phyloP scores from a whole-genome alignment of 2,797 vertebrate species.

The Trachops cirrhosus region DNA sequence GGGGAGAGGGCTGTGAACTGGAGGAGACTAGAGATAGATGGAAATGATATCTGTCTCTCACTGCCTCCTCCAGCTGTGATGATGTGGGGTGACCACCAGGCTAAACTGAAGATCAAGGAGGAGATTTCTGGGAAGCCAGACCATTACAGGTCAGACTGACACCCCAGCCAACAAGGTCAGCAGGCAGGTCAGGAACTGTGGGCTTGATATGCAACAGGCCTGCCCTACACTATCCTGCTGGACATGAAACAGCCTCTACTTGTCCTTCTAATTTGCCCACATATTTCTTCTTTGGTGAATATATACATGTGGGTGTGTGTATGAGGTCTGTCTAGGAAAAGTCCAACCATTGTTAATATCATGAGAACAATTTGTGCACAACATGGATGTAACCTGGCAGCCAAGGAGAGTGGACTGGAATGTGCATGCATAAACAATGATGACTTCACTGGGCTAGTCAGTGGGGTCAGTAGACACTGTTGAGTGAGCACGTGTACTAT shows the following conservation, averaged over 20 bases:
- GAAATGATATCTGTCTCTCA: background rate
- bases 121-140: background rate
- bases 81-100: rapidly evolving
- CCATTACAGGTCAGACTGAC: background rate
- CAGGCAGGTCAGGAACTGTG: too few relatives aligned
- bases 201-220: background rate
- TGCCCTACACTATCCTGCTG: rapidly evolving
- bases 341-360: background rate
- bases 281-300: background rate
- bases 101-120: background rate
- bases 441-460: background rate
- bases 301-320: too few relatives aligned
- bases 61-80: background rate
- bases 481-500: background rate
- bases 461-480: background rate
- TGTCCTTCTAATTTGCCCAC: background rate
- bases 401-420: background rate
- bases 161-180: too few relatives aligned
- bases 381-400: background rate
- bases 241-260: background rate
- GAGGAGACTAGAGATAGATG: background rate
- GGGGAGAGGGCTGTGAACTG: background rate
- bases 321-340: too few relatives aligned
- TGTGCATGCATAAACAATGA: background rate
- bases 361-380: background rate